A percentile compares a stretch with the other conserved stretches of the same genome.
These are phyloP conservation scores for Drosophila rellima DNA, from an alignment of 2,888 invertebrate species.

Conservation along the genomic window DNA sequence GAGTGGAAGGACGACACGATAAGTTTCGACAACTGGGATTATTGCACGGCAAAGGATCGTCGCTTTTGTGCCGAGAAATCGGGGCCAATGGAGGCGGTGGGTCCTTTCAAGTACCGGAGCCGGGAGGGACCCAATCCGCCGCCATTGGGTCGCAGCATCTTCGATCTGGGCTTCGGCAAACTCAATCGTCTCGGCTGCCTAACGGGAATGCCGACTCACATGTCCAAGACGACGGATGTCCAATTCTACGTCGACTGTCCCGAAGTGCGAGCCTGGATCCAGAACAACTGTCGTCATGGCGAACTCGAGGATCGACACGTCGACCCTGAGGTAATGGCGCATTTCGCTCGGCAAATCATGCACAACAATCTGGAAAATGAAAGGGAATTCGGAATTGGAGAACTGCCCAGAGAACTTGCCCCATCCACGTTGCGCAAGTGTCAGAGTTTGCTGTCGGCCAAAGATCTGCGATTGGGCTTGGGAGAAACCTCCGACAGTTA, in stretches of 20 bases:
- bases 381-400: rapidly evolving
- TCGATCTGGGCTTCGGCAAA: slow-evolving; percentile 64
- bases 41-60: slow-evolving; percentile 89
- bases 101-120: slow-evolving; percentile 28
- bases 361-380: slow-evolving; percentile 39
- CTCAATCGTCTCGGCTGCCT: slow-evolving; percentile 31
- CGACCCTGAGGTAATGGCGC: slow-evolving; percentile 5
- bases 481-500: slow-evolving; percentile 19
- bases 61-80: slow-evolving; percentile 85
- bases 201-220: slow-evolving; percentile 4
- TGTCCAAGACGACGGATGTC: background rate
- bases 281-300: slow-evolving; percentile 62
- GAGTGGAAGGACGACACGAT: slow-evolving; percentile 47
- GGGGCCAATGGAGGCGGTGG: slow-evolving; percentile 7
- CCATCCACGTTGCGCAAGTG: background rate
- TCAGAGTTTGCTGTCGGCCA: background rate
- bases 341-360: slow-evolving; percentile 47
- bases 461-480: slow-evolving; percentile 19
- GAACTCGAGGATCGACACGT: slow-evolving; percentile 16
- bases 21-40: slow-evolving; percentile 87
- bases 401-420: background rate
- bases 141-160: slow-evolving; percentile 36
- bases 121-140: slow-evolving; percentile 17
- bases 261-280: slow-evolving; percentile 50
- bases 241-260: slow-evolving; percentile 84